Base-by-base conservation (phyloP, 2,888 invertebrate genomes). In the Drosophila pseudotalamancana region DNA sequence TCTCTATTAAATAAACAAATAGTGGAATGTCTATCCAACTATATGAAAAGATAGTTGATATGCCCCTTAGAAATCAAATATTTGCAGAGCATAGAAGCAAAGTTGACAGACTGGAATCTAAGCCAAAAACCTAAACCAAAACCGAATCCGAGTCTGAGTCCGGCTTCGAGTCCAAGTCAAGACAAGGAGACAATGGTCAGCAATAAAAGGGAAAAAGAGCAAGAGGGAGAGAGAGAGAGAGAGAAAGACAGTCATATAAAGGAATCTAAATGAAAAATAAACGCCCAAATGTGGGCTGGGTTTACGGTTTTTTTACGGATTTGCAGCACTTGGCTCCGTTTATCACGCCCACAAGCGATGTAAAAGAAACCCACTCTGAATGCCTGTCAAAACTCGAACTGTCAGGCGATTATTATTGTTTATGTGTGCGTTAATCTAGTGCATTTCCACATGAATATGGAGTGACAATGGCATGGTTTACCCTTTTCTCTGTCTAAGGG, bases 381-480 rank as follows among this genome's bases (percentile, higher is more conserved):
- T 49, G 46, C 46, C 43, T 35, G 39, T 45, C 51, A 32, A 35
- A 53, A 55, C 32, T 25, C 14, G 32, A 18, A 46, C 53, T 54
- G 59, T 63, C 66, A 42, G 8, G 63, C 69, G 76, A 83, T 79
- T 81, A 75, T 75, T 77, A 85, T 85, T 75, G 71, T 79, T 85
- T 79, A 77, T 85, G 66, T 72, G 64, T 62, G 64, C 53, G 70
- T 75, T 83, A 77, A 83, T 85, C 72, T 72, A 57, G 48, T 63
- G 62, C 66, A 62, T 12, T 56, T 37, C 40, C 34, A 43, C 25
- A 63, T 40, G 45, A n/a, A 57, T 46, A 55, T 49, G 31, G 31
- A 40, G 50, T 29, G 35, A 40, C 42, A 37, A 43, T 34, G n/a
- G 19, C 37, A 32, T n/a, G n/a, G 6, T 3, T 8, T 9, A 18